phyloP scores from a whole-genome alignment of 2,797 vertebrate species.

The Phalanger gymnotis region DNA sequence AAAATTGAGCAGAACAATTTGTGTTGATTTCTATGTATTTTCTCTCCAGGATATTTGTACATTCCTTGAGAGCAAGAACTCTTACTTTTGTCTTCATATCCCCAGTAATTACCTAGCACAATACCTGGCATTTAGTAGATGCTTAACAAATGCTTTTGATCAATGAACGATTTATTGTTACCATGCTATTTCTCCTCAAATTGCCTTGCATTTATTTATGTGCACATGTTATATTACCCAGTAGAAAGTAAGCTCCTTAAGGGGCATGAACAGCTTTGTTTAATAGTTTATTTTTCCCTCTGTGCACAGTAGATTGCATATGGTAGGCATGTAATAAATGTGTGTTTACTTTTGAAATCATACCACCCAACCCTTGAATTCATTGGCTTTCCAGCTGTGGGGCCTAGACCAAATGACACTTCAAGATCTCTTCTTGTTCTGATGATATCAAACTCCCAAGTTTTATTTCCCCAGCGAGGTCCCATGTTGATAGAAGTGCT shows the following conservation, averaged over 20 bases:
- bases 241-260: not conserved
- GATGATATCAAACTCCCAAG: not conserved
- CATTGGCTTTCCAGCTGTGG: not conserved
- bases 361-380: not conserved
- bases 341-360: not conserved
- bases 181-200: not conserved
- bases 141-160: not conserved
- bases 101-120: not conserved
- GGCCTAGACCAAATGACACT: not conserved
- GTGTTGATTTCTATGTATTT: not conserved
- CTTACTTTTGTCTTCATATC: not conserved
- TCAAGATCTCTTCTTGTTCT: not conserved
- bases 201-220: not conserved
- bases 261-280: not conserved
- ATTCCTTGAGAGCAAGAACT: not conserved
- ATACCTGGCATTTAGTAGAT: not conserved
- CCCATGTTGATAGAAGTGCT: not conserved
- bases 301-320: not conserved
- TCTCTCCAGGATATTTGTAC: not conserved
- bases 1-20: not conserved
- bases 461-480: not conserved
- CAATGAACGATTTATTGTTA: not conserved
- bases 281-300: not conserved
- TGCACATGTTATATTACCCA: not conserved
- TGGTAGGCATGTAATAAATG: not conserved